Percentiles rank a stretch among this genome's conserved stretches.
These are phyloP conservation scores for Meandrusa payeni DNA, from an alignment of 2,888 invertebrate species.

Conservation along the genomic window DNA sequence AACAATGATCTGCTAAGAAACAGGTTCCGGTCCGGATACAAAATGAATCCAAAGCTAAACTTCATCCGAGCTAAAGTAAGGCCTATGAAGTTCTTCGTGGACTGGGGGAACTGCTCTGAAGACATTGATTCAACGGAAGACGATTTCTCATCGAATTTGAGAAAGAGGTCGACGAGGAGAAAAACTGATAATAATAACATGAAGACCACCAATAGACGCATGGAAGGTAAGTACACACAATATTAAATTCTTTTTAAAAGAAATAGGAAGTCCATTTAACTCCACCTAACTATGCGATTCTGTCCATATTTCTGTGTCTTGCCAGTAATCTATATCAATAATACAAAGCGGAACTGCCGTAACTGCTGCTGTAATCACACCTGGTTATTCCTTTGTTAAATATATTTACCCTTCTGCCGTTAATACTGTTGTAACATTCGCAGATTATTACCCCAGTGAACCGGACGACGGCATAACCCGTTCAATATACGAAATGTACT, in stretches of 20 bases:
- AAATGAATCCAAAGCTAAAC: conserved; percentile 30
- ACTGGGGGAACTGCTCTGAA: conserved; percentile 34
- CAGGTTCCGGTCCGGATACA: conserved; percentile 21
- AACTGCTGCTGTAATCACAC: no score
- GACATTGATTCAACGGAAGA: conserved; percentile 46
- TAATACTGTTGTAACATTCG: no score
- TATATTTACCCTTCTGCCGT: no score
- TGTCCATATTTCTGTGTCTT: no score
- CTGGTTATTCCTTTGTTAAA: no score
- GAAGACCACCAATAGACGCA: conserved; percentile 24
- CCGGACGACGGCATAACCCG: conserved; percentile 61
- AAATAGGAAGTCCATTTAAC: no score
- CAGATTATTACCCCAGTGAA: conserved; percentile 38
- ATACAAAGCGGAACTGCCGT: no score
- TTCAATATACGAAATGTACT: conserved; percentile 71
- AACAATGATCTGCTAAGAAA: conserved; percentile 8
- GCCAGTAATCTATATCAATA: no score
- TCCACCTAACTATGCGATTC: no score
- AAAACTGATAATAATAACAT: conserved; percentile 30
- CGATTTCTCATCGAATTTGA: conserved; percentile 43
- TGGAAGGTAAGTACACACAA: no score
- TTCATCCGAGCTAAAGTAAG: conserved; percentile 33
- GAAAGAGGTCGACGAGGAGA: conserved; percentile 37
- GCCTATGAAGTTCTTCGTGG: conserved; percentile 31
- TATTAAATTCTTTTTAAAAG: no score